phyloP scores from a whole-genome alignment of 2,113 vertebrate genomes.

The Platichthys flesus region DNA sequence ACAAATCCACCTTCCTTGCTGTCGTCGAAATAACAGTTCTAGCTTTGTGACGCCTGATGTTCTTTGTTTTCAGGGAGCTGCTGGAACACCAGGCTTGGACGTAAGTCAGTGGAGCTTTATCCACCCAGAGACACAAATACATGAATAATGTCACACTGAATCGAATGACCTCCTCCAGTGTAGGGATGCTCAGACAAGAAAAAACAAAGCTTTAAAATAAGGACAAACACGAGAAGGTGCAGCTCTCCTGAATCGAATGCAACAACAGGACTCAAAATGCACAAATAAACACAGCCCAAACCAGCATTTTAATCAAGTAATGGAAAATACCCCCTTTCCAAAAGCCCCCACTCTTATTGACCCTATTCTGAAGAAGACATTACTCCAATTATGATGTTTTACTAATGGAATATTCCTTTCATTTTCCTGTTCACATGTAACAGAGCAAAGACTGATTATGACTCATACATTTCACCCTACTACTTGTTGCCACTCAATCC shows the following conservation, averaged over 20 bases:
- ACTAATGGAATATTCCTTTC: too few relatives aligned
- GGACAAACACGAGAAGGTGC: not conserved
- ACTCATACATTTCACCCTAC: too few relatives aligned
- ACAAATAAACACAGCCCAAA: too few relatives aligned
- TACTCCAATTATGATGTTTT: too few relatives aligned
- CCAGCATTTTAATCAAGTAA: too few relatives aligned
- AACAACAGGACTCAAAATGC: not conserved
- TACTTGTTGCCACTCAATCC: too few relatives aligned
- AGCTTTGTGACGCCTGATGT: not conserved
- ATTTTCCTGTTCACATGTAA: too few relatives aligned
- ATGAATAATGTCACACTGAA: not conserved
- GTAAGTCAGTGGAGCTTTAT: constrained; percentile 84
- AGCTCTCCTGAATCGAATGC: constrained; percentile 8
- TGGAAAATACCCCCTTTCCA: too few relatives aligned
- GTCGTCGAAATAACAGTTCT: not conserved
- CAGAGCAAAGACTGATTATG: too few relatives aligned
- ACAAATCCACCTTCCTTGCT: too few relatives aligned
- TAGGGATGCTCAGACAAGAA: not conserved
- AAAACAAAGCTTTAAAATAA: not conserved
- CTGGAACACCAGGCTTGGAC: constrained; percentile 95
- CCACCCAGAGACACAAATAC: not conserved
- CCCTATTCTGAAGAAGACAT: too few relatives aligned
- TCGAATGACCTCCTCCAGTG: not conserved
- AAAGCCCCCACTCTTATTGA: too few relatives aligned
- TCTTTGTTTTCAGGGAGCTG: constrained; percentile 89